These are phyloP conservation scores for Chloroceryle aenea DNA, from an alignment of 2,113 vertebrate species.

Conservation along the genomic window DNA sequence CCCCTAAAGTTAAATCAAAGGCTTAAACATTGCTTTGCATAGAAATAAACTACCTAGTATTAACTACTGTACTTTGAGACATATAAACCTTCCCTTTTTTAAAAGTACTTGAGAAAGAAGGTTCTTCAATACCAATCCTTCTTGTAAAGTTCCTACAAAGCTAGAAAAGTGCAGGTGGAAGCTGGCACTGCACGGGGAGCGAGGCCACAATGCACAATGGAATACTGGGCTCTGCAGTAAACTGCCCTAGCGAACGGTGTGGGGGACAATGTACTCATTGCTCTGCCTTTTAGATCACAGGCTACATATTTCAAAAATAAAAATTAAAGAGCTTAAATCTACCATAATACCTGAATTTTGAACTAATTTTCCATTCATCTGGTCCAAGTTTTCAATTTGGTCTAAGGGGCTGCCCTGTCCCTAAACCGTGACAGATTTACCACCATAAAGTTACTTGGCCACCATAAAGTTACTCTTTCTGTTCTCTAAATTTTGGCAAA, in stretches of 20 bases:
- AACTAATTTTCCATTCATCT: not conserved
- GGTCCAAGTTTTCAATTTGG: not conserved
- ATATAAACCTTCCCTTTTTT: not conserved
- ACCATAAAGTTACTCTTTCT: not conserved
- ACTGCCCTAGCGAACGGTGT: not conserved
- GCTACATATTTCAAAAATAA: not conserved
- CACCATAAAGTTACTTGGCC: not conserved
- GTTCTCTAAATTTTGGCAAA: not conserved
- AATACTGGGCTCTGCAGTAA: not conserved
- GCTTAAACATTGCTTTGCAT: not conserved
- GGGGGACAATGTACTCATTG: rapidly evolving
- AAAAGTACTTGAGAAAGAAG: not conserved
- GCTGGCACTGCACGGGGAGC: not conserved
- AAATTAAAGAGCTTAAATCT: not conserved
- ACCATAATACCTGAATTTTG: not conserved
- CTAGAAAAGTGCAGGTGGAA: not conserved
- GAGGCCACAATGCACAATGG: rapidly evolving
- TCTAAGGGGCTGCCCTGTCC: too few relatives aligned
- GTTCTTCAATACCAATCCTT: not conserved
- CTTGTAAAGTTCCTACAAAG: not conserved
- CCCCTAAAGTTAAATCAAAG: not conserved
- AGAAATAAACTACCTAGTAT: not conserved
- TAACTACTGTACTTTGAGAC: not conserved
- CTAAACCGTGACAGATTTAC: not conserved
- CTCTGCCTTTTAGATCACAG: not conserved